phyloP scores from a whole-genome alignment of 2,888 invertebrate species.

The Coelopa pilipes region DNA sequence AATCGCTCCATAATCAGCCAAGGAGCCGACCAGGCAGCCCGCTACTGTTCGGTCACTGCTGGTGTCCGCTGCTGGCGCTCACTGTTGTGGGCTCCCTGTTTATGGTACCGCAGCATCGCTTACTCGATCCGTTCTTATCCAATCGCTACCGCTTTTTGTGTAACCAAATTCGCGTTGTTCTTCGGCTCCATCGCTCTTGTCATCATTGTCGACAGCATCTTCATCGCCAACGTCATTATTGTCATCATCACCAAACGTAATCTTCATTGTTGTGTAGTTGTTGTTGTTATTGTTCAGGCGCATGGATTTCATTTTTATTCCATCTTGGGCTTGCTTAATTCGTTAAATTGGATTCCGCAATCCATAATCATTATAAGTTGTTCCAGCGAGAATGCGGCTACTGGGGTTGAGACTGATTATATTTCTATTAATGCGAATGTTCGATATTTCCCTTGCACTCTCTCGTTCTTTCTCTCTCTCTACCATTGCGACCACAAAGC shows the following conservation, averaged over 20 bases:
- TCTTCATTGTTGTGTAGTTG: background rate
- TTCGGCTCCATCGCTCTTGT: background rate
- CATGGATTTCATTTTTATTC: background rate
- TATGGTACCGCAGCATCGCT: conserved; percentile 11
- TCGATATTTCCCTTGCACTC: background rate
- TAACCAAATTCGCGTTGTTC: conserved; percentile 16
- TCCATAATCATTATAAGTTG: conserved; percentile 12
- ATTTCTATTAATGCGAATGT: background rate
- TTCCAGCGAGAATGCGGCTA: conserved; percentile 15
- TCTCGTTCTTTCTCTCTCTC: background rate
- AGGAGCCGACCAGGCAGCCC: conserved; percentile 27
- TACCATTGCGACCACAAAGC: too few species aligned
- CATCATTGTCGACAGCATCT: background rate
- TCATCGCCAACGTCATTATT: too few species aligned
- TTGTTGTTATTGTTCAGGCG: background rate
- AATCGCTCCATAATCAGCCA: conserved; percentile 60
- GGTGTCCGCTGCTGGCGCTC: conserved; percentile 1
- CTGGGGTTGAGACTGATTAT: conserved; percentile 24
- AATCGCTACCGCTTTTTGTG: conserved; percentile 1
- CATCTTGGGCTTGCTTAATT: background rate
- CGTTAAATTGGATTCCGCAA: conserved; percentile 14
- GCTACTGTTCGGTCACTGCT: background rate
- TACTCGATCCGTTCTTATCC: background rate
- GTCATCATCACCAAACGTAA: background rate
- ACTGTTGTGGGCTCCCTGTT: background rate